Percentiles rank a stretch among this genome's conserved stretches.
Conservation (phyloP, 92 coral and sea anemone genomes). For the Virgularia gustaviana region DNA sequence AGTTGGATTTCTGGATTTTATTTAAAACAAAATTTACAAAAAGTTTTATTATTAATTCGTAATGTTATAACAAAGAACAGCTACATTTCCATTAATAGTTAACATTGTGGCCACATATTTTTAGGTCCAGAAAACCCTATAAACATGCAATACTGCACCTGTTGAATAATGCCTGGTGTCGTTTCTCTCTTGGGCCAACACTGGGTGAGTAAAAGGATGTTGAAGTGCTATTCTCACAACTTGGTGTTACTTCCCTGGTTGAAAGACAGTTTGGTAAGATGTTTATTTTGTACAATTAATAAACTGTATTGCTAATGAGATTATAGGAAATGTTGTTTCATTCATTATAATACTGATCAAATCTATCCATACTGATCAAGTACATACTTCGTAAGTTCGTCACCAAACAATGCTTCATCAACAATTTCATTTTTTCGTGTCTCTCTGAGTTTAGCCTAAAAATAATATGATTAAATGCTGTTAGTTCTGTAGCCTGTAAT, state of each 20-base stretch:
- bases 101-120: background rate
- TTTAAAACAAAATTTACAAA: background rate
- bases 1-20: constrained; percentile 43
- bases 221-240: constrained; percentile 61
- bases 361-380: background rate
- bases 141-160: constrained; percentile 59
- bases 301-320: background rate
- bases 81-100: too few relatives aligned
- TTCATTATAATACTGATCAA: background rate
- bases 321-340: background rate
- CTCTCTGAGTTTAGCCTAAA: constrained; percentile 75
- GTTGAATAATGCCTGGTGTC: constrained; percentile 85
- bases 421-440: constrained; percentile 84
- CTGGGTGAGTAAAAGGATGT: constrained; percentile 49
- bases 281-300: background rate
- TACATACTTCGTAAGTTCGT: constrained; percentile 79
- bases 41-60: too few relatives aligned
- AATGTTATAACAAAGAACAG: too few relatives aligned
- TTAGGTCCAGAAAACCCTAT: background rate
- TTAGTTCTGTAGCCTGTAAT: too few relatives aligned
- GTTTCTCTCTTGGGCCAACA: constrained; percentile 73
- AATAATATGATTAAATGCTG: background rate
- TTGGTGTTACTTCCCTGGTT: constrained; percentile 83
- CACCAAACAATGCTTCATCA: constrained; percentile 82
- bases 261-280: too few relatives aligned